Base-by-base conservation (phyloP, 2,797 vertebrate genomes). In the Syncerus caffer region DNA sequence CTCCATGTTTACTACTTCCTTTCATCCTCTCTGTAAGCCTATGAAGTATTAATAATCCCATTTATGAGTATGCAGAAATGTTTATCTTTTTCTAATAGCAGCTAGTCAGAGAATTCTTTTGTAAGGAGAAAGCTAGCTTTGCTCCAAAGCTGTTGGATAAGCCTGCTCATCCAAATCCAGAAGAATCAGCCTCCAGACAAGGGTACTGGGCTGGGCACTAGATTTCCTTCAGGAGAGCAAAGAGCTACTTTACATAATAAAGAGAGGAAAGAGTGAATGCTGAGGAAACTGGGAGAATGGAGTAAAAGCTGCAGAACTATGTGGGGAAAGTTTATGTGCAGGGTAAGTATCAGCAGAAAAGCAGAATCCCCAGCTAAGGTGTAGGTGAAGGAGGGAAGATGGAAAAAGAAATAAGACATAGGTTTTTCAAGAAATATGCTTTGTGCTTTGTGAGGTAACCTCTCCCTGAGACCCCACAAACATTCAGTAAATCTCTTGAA, bases 1-100 rank as follows among this genome's bases (percentile, higher is more conserved):
- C 71, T 90, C 92, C 57, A 2, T 13, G 45, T 60, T 89, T 76
- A 15, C 42, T 57, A 42, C 50, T 90, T 87, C 17, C 80, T 89
- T 53, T 93, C 45, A 93, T 60, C n/a, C 27, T 83, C 45, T 89
- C 84, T 71, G 57, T 85, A 86, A 93, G 29, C 74, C 34, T 38
- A 17, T n/a, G 34, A 78, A 62, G 62, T 47, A 90, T 86, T 84
- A 78, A 89, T 82, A 95, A 89, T 51, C 82, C 51, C 29, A 88
- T 80, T 95, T 93, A 84, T 78, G 53, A 96, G 82, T 80, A 93
- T 89, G 76, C 79, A 91, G 58, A 93, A 82, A 88, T 76, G 38
- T 86, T 89, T 93, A 55, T 62, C 23, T 83, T 94, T 79, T 53
- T 93, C 82, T 94, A 74, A 55, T 12, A 96, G 79, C 42, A 93